Percentiles rank a stretch among this genome's conserved stretches.
phyloP scores from a whole-genome alignment of 2,113 vertebrate genomes.

The Erythrocebus patas region DNA sequence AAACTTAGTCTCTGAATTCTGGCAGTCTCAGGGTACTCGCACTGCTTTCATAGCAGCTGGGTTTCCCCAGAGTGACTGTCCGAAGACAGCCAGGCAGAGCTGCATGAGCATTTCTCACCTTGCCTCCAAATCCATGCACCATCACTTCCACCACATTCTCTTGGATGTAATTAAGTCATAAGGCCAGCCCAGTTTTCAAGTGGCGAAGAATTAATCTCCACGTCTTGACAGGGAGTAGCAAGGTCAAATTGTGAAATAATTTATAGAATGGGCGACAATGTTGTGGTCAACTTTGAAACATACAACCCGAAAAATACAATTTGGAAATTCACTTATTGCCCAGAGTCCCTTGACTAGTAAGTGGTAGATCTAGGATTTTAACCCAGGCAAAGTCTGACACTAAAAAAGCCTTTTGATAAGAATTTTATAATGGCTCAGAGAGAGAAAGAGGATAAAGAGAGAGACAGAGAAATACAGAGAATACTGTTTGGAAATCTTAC shows the following conservation, averaged over 20 bases:
- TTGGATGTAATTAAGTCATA: not conserved
- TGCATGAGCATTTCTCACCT: not conserved
- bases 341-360: not conserved
- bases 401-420: not conserved
- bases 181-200: not conserved
- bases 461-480: not conserved
- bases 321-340: not conserved
- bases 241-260: not conserved
- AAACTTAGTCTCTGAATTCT: not conserved
- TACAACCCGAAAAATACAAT: not conserved
- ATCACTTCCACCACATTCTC: not conserved
- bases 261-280: not conserved
- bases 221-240: not conserved
- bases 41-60: not conserved
- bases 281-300: not conserved
- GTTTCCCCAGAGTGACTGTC: not conserved
- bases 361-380: not conserved
- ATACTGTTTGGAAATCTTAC: not conserved
- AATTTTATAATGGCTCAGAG: not conserved
- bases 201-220: not conserved
- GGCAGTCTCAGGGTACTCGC: fast-evolving
- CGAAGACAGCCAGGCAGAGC: not conserved
- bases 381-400: not conserved
- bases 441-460: not conserved
- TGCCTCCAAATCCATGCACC: not conserved